These are phyloP conservation scores for Agrotis ipsilon DNA, from an alignment of 2,888 invertebrate genomes.

Conservation along the genomic window DNA sequence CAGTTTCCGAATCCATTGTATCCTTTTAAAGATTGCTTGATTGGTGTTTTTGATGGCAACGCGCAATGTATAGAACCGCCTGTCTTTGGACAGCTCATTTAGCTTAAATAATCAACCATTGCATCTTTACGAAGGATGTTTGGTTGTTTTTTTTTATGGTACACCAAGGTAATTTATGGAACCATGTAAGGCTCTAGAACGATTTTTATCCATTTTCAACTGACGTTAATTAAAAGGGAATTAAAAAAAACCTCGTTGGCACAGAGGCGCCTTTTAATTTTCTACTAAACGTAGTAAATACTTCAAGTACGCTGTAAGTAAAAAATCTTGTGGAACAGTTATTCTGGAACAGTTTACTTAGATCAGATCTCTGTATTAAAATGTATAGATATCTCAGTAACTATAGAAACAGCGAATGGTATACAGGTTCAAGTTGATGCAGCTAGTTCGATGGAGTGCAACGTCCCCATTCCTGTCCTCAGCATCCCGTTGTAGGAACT, in stretches of 20 bases:
- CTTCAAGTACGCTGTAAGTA: no score
- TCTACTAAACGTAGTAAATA: no score
- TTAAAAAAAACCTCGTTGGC: no score
- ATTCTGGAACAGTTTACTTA: background rate
- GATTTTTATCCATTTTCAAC: no score
- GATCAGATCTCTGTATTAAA: constrained; percentile 22
- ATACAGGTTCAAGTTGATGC: constrained; percentile 65
- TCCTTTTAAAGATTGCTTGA: background rate
- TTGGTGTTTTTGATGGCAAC: background rate
- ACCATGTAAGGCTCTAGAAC: no score
- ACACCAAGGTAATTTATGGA: no score
- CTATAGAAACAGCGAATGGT: constrained; percentile 59
- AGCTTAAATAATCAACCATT: no score
- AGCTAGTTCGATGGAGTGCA: constrained; percentile 75
- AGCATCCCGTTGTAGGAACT: constrained; percentile 72
- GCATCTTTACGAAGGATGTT: no score
- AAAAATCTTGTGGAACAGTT: no score
- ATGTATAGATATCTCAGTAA: constrained; percentile 41
- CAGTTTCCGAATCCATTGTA: background rate
- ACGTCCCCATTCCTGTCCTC: constrained; percentile 79
- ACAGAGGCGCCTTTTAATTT: no score
- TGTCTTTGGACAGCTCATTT: background rate
- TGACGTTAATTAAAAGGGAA: no score
- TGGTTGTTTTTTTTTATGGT: no score
- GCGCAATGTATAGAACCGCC: constrained; percentile 9